Evolutionary conservation across 2,888 invertebrate species (phyloP), one percentile per base, ranked within the genome.

Genomic region (Brassicogethes aeneus): DNA sequence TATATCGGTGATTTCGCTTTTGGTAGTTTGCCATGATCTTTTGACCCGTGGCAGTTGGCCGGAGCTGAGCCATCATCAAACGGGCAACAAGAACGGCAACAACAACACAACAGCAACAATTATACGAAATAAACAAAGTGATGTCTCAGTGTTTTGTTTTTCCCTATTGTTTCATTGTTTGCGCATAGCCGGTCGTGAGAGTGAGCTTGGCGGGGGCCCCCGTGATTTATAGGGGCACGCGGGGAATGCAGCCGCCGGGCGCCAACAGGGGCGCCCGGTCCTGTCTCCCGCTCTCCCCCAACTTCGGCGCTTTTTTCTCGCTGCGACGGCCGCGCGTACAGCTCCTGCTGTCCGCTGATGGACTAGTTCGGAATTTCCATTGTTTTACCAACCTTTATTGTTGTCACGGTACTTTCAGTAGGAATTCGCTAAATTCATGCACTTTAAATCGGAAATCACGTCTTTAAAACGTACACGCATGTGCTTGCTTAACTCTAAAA

Each of bases 131-230:
- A 65, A 65, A 65, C 64, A 64, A 64, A 65, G 63, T 66, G 64
- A 66, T 65, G 66, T 66, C 65, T 60, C 60, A 56, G 61, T 64
- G 64, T 66, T 67, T 65, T 66, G 5, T 32, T 68, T 66, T 64
- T 62, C 66, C 65, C 66, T 55, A 67, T 66, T 68, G 67, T 67
- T 66, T 67, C 66, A 67, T 66, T 66, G 68, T 67, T 62, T 59
- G 32, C 12, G 32, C 12, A 32, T 23, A 10, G 23, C 23, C 52
- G 61, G 57, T 64, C 64, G 64, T 65, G 65, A 65, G 63, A 64
- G 32, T 32, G 5, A 62, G 63, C 64, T 59, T 61, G 54, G 60
- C 62, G 61, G 64, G 64, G 66, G 63, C 57, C 60, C 54, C 64
- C 57, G 66, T 68, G 67, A 67, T 68, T 68, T 68, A 68, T 68